Conservation (phyloP, 2,113 vertebrate genomes). For the Proterorhinus semilunaris region DNA sequence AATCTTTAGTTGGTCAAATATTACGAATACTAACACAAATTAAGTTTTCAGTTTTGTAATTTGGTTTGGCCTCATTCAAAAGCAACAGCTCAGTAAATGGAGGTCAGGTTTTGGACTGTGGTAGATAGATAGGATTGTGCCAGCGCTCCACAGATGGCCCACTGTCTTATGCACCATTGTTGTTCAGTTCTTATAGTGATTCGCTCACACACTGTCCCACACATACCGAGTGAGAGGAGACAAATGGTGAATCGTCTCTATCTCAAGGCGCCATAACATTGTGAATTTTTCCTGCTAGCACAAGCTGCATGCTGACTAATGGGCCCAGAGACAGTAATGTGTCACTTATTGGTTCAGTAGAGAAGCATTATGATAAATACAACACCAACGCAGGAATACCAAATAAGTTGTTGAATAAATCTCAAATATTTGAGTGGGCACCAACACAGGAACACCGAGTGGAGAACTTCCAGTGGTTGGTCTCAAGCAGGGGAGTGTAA, state of each 20-base stretch:
- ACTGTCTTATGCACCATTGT: conserved; percentile 37
- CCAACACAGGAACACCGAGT: no score
- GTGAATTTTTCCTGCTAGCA: conserved; percentile 45
- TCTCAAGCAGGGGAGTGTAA: no score
- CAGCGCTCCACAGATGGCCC: conserved; percentile 42
- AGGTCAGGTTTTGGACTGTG: conserved; percentile 31
- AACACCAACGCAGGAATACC: conserved; percentile 1
- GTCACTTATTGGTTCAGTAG: conserved; percentile 35
- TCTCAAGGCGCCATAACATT: conserved; percentile 28
- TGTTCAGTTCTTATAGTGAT: conserved; percentile 24
- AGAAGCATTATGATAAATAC: neutral
- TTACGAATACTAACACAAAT: neutral
- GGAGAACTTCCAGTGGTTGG: neutral
- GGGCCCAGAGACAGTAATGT: conserved; percentile 18
- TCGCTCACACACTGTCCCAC: conserved; percentile 18
- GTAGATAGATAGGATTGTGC: conserved; percentile 21
- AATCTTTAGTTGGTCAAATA: no score
- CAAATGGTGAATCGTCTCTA: conserved; percentile 22
- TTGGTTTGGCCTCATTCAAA: conserved; percentile 28
- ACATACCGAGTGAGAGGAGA: conserved; percentile 10
- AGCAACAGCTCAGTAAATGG: conserved; percentile 27
- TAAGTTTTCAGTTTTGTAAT: neutral
- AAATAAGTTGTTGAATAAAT: conserved; percentile 2
- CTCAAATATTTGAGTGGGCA: no score
- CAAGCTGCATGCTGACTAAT: conserved; percentile 21